phyloP scores from a whole-genome alignment of 2,888 invertebrate species.

The Notodonta dromedarius region DNA sequence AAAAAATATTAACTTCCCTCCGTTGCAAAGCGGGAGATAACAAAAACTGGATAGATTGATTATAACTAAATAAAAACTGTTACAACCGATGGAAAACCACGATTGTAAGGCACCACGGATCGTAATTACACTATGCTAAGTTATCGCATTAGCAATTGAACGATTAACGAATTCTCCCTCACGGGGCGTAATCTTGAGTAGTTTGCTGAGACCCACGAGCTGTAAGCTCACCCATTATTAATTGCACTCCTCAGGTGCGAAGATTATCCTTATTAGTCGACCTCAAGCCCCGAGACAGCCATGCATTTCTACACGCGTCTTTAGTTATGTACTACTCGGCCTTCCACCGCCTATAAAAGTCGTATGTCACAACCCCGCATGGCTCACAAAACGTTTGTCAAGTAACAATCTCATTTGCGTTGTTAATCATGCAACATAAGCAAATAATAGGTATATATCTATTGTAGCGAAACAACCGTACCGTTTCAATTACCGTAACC shows the following conservation, averaged over 20 bases:
- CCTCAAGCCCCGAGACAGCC: constrained; percentile 66
- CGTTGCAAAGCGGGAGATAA: too few species aligned
- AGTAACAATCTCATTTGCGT: constrained; percentile 46
- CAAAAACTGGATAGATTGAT: too few species aligned
- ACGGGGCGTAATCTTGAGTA: constrained; percentile 51
- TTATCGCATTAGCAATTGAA: constrained; percentile 43
- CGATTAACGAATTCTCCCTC: constrained; percentile 50
- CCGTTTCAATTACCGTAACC: constrained; percentile 70
- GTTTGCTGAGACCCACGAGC: constrained; percentile 56
- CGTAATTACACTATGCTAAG: constrained; percentile 29
- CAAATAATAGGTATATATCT: constrained; percentile 52
- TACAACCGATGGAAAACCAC: too few species aligned
- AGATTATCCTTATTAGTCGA: constrained; percentile 79
- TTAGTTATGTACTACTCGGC: constrained; percentile 14
- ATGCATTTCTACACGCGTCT: constrained; percentile 58
- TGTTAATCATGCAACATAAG: constrained; percentile 52
- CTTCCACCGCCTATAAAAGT: constrained; percentile 13
- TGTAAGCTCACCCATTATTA: constrained; percentile 73
- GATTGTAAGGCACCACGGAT: too few species aligned
- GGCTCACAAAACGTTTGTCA: constrained; percentile 44
- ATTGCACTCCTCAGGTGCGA: constrained; percentile 79
- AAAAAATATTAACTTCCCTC: too few species aligned
- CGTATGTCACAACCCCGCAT: constrained; percentile 22
- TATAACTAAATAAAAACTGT: too few species aligned
- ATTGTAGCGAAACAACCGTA: constrained; percentile 66